Percentiles rank a stretch among this genome's conserved stretches.
These are phyloP conservation scores for Zaprionus africanus DNA, from an alignment of 1,140 invertebrate genomes.

Conservation along the genomic window DNA sequence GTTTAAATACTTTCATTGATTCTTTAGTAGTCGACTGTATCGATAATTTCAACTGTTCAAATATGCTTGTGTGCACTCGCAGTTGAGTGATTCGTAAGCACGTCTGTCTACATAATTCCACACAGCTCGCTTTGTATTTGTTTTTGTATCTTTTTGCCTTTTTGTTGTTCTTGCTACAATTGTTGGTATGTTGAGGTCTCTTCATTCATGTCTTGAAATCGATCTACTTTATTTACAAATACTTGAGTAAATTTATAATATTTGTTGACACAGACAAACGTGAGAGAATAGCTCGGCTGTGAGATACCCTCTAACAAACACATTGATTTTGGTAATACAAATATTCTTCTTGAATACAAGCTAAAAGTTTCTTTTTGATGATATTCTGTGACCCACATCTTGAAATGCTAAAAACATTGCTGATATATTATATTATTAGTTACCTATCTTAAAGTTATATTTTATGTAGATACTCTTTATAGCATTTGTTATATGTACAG, in stretches of 20 bases:
- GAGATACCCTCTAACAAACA: background rate
- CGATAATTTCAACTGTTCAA: conserved; percentile 6
- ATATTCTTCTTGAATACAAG: too few relatives aligned
- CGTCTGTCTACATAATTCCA: conserved; percentile 3
- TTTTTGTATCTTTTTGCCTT: background rate
- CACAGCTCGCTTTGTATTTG: conserved; percentile 6
- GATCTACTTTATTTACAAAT: conserved; percentile 44
- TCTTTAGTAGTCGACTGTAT: background rate
- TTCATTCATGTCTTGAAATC: conserved; percentile 32
- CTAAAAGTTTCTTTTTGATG: too few relatives aligned
- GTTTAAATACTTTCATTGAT: background rate
- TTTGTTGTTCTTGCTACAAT: background rate
- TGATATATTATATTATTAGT: background rate
- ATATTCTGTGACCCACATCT: too few relatives aligned
- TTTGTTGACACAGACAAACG: conserved; percentile 11
- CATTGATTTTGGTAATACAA: background rate
- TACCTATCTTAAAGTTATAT: background rate
- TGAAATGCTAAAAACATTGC: too few relatives aligned
- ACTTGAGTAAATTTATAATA: conserved; percentile 40
- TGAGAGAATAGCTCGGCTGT: background rate
- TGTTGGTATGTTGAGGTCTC: background rate
- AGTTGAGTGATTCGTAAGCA: conserved; percentile 1
- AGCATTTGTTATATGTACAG: background rate
- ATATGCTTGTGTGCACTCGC: background rate
- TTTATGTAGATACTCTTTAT: background rate